These are phyloP conservation scores for Thamnophis elegans DNA, from an alignment of 2,797 vertebrate species.

Conservation along the genomic window DNA sequence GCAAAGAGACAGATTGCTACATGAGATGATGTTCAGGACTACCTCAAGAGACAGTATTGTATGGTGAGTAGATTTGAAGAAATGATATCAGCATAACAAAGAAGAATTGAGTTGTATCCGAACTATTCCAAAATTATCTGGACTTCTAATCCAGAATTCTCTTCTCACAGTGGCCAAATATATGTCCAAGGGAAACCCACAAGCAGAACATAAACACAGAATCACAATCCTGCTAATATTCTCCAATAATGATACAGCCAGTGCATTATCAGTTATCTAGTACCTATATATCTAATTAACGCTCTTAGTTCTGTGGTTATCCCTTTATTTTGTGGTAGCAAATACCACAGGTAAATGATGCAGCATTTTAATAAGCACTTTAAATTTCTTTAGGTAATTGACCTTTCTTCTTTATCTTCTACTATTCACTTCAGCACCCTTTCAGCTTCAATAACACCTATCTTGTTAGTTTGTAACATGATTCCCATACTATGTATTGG, in stretches of 20 bases:
- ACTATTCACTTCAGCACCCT: neutral
- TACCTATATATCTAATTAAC: neutral
- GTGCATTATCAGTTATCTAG: neutral
- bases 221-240: neutral
- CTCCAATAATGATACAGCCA: neutral
- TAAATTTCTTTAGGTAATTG: neutral
- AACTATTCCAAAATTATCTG: neutral
- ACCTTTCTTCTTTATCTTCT: neutral
- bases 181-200: neutral
- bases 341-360: neutral
- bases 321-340: neutral
- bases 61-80: neutral
- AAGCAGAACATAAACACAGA: neutral
- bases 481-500: neutral
- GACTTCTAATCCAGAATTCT: neutral
- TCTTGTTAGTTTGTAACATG: neutral
- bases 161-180: neutral
- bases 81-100: neutral
- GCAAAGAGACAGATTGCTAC: neutral
- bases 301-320: neutral
- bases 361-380: neutral
- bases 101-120: neutral
- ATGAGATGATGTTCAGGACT: neutral
- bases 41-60: neutral
- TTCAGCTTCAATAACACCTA: neutral